phyloP scores from a whole-genome alignment of 2,113 vertebrate genomes.

The Microcebus murinus region DNA sequence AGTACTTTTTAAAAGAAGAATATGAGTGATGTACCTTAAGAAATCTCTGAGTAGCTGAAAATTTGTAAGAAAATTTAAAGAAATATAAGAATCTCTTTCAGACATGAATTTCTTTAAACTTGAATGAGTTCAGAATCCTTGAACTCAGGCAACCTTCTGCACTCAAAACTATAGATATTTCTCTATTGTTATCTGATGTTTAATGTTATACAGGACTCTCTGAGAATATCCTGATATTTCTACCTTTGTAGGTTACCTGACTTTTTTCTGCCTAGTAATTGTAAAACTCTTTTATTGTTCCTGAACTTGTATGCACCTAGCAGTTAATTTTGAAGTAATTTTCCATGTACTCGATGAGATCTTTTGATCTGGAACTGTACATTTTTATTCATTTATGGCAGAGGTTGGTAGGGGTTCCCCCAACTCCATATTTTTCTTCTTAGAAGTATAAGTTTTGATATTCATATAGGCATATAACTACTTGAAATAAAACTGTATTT shows the following conservation, averaged over 20 bases:
- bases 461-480: neutral
- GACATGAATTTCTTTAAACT: neutral
- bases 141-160: neutral
- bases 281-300: neutral
- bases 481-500: neutral
- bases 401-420: neutral
- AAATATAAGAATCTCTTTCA: neutral
- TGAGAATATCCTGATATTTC: neutral
- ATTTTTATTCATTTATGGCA: neutral
- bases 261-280: neutral
- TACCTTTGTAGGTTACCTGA: neutral
- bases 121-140: conserved; percentile 30
- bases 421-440: neutral
- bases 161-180: neutral
- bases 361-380: neutral
- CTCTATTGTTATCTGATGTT: neutral
- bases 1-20: neutral
- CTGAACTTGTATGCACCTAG: neutral
- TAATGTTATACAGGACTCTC: neutral
- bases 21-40: neutral
- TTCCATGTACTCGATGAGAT: neutral
- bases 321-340: neutral
- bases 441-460: neutral
- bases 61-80: neutral
- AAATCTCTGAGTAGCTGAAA: neutral